These are phyloP conservation scores for Doris montereyensis DNA, from an alignment of 2,888 invertebrate genomes.

Conservation along the genomic window DNA sequence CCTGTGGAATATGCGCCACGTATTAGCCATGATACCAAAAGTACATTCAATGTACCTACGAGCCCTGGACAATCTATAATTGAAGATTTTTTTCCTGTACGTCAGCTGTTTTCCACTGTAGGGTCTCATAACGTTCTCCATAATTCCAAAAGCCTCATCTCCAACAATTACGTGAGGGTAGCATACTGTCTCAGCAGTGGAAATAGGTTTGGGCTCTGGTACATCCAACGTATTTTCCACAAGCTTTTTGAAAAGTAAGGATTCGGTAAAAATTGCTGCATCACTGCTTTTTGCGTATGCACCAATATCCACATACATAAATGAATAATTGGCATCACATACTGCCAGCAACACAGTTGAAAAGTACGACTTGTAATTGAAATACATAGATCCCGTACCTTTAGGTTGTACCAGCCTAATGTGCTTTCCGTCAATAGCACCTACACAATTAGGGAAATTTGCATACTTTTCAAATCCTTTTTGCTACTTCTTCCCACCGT, in stretches of 20 bases:
- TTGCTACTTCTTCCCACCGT: background rate
- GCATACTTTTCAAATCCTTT: background rate
- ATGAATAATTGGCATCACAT: conserved; percentile 10
- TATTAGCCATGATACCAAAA: background rate
- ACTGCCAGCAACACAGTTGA: background rate
- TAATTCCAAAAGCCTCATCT: background rate
- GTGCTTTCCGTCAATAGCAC: background rate
- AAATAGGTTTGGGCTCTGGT: background rate
- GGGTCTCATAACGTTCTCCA: background rate
- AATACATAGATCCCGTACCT: background rate
- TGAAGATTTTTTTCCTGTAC: background rate
- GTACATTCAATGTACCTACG: conserved; percentile 13
- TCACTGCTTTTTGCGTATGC: conserved; percentile 22
- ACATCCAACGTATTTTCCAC: background rate
- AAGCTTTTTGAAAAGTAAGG: background rate
- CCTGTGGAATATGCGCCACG: conserved; percentile 9
- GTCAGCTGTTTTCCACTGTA: background rate
- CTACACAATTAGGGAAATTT: background rate
- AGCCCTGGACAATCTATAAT: conserved; percentile 2
- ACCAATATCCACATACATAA: conserved; percentile 16
- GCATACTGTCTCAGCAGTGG: background rate
- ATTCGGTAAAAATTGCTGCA: conserved; percentile 6
- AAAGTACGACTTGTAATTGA: background rate
- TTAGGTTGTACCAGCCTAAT: background rate
- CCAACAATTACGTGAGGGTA: background rate